Base-by-base conservation (phyloP, 2,797 vertebrate genomes). In the Esox masquinongy region DNA sequence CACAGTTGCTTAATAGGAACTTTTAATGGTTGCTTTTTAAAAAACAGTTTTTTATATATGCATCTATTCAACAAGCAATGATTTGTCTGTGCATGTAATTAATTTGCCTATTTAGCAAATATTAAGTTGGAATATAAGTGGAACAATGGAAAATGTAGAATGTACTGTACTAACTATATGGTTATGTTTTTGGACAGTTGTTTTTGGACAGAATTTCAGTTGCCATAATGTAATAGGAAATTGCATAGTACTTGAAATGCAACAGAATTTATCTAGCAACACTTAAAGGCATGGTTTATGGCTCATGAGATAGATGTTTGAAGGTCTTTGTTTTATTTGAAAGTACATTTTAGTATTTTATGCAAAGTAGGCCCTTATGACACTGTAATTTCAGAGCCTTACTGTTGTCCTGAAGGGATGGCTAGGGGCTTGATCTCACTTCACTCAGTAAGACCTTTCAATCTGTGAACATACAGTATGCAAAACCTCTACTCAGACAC, bases 1-100 rank as follows among this genome's bases (percentile, higher is more conserved):
- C 15, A 68, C 67, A 68, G 34, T 39, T 68, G 67, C 67, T 64
- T 68, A 9, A 24, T 39, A 39, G 67, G 9, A 68, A 39, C 17
- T 11, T 36, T 12, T 14, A 43, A 68, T 43, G 34, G 2, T 39
- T 68, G 0, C 19, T 39, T 68, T 17, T 43, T 19, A 14, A n/a
- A 1, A 63, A 29, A 15, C 12, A 1, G 1, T 63, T 29, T 14
- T 63, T 61, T 31, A 26, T 6, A 31, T 64, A 12, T 64, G 26
- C 15, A 2, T 64, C 26, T 64, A 64, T 51, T 51, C 17, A 39
- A 51, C 29, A 47, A 64, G 26, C 5, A 31, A 64, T 64, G 47
- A 1, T 17, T 50, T 49, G 6, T 70, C 7, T 17, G 5, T 56
- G 6, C 7, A 22, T 56, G 17, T 31, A 11, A 70, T 51, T 15